Conservation (phyloP, 2,113 vertebrate species). For the Galeopterus variegatus region DNA sequence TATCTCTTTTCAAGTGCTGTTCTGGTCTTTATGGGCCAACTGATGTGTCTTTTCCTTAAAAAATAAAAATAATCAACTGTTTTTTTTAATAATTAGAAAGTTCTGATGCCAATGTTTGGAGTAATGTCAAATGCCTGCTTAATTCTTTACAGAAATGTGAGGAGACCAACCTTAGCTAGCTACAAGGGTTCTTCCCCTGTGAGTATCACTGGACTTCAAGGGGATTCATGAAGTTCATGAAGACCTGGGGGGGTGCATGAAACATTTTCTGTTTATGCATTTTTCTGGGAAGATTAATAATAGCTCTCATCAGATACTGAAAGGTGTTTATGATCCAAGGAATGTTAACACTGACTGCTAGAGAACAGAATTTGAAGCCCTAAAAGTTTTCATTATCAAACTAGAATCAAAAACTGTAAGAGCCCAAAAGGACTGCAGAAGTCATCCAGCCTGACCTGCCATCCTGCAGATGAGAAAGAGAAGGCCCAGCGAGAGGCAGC, state of each 20-base stretch:
- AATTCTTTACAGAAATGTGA: not conserved
- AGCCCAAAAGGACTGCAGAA: not conserved
- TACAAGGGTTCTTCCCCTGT: not conserved
- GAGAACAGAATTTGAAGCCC: not conserved
- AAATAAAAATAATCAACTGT: not conserved
- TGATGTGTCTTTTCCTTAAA: not conserved
- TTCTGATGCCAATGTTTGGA: not conserved
- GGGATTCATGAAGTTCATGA: not conserved
- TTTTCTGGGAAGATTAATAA: not conserved
- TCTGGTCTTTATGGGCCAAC: not conserved
- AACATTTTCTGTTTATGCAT: not conserved
- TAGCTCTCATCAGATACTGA: not conserved
- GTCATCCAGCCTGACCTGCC: not conserved
- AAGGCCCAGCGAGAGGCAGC: fast-evolving
- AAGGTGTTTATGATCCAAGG: not conserved
- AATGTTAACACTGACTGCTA: not conserved
- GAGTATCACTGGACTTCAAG: not conserved
- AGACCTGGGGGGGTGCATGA: fast-evolving
- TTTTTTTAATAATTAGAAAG: not conserved
- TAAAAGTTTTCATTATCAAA: not conserved
- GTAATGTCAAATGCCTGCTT: not conserved
- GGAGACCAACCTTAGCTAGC: not conserved
- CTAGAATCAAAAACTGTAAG: not conserved
- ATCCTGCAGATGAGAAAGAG: not conserved
- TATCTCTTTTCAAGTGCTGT: not conserved